Percentiles rank a stretch among this genome's conserved stretches.
These are phyloP conservation scores for Mimumesa dahlbomi DNA, from an alignment of 2,888 invertebrate genomes.

Conservation along the genomic window DNA sequence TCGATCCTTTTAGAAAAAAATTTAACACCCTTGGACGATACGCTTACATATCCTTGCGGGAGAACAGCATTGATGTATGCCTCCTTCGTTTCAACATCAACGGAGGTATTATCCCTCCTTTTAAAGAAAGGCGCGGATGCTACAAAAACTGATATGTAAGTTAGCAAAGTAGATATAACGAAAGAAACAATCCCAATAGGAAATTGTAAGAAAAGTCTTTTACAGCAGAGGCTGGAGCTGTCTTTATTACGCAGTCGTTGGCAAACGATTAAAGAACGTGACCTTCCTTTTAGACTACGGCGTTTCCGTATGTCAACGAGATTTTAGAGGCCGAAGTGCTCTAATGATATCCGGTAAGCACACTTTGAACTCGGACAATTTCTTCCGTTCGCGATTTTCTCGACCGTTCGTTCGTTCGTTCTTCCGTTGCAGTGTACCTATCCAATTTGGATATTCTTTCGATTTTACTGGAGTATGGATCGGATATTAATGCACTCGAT, in stretches of 20 bases:
- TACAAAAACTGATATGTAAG: conserved; percentile 57
- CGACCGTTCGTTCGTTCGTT: neutral
- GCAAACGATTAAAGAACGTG: conserved; percentile 55
- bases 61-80: conserved; percentile 67
- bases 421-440: conserved; percentile 47
- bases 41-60: conserved; percentile 55
- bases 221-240: conserved; percentile 64
- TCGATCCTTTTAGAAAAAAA: conserved; percentile 54
- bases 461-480: conserved; percentile 49
- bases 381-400: too few relatives aligned
- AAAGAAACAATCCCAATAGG: neutral
- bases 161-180: neutral
- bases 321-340: conserved; percentile 57
- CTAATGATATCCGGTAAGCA: conserved; percentile 63
- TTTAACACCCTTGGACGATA: conserved; percentile 47
- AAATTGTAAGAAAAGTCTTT: conserved; percentile 2
- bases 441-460: conserved; percentile 54
- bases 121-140: conserved; percentile 59
- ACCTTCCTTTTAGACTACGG: conserved; percentile 47
- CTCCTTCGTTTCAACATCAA: conserved; percentile 46
- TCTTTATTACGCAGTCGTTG: conserved; percentile 62
- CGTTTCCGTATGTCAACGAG: conserved; percentile 39
- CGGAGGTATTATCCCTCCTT: conserved; percentile 56
- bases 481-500: conserved; percentile 46
- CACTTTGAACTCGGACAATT: too few relatives aligned